These are phyloP conservation scores for Acromyrmex echinatior DNA, from an alignment of 1,140 invertebrate genomes.

Conservation along the genomic window DNA sequence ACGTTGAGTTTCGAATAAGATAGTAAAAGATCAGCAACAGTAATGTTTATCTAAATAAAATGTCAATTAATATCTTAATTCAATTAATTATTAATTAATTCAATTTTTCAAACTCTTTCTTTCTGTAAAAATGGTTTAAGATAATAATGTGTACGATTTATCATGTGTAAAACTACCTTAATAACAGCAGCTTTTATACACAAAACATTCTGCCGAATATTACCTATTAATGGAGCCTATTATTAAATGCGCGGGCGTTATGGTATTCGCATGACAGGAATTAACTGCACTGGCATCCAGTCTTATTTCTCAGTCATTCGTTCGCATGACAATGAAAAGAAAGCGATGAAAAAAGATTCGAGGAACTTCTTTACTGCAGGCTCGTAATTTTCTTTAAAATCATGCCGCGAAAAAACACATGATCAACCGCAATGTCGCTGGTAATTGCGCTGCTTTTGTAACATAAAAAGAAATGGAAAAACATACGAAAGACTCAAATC, in stretches of 20 bases:
- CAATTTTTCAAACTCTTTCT: not conserved
- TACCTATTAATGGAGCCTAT: not conserved
- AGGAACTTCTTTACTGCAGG: not conserved
- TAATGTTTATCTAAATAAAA: not conserved
- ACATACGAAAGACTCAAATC: conserved; percentile 52
- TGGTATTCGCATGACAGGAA: not conserved
- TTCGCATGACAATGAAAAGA: conserved; percentile 48
- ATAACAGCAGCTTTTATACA: not conserved
- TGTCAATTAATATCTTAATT: not conserved
- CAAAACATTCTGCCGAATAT: not conserved
- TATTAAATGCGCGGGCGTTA: not conserved
- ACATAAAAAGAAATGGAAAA: conserved; percentile 9
- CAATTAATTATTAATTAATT: not conserved
- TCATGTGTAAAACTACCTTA: not conserved
- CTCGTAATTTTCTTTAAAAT: conserved; percentile 36
- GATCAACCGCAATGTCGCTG: conserved; percentile 20
- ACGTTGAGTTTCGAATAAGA: too few species aligned
- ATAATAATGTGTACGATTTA: not conserved
- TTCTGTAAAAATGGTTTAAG: not conserved
- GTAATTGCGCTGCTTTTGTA: conserved; percentile 22
- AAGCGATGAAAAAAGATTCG: conserved; percentile 17
- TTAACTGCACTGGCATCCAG: not conserved
- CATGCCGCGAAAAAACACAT: not conserved
- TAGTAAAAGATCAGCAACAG: not conserved
- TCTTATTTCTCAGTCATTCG: not conserved